Conservation (phyloP, 2,113 vertebrate genomes). For the Sclerurus mexicanus region DNA sequence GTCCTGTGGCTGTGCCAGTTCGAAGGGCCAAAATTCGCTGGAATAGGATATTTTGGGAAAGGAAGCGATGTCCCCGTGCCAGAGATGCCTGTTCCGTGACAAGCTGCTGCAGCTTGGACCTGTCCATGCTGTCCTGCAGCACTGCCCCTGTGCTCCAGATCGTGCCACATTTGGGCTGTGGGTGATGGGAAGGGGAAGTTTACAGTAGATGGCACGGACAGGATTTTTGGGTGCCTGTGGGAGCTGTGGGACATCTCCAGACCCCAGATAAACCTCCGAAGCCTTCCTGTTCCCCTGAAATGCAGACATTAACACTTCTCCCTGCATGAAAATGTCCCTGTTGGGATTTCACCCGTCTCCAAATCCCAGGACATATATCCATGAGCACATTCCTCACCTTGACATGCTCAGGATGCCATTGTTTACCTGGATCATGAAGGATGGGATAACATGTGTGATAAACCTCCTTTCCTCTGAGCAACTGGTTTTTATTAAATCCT, state of each 20-base stretch:
- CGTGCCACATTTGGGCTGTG: rapidly evolving
- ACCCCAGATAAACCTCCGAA: neutral
- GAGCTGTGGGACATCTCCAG: neutral
- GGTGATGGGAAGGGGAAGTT: neutral
- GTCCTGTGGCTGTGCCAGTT: neutral
- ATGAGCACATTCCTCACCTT: neutral
- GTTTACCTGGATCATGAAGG: neutral
- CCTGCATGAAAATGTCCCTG: neutral
- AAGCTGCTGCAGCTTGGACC: rapidly evolving
- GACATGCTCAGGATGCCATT: rapidly evolving
- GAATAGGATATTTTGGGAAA: neutral
- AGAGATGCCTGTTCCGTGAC: neutral
- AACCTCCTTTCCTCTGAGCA: neutral
- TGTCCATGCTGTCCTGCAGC: neutral
- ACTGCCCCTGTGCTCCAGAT: neutral
- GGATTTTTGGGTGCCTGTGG: neutral
- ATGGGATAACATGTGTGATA: neutral
- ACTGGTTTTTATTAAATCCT: neutral
- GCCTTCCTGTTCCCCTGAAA: neutral
- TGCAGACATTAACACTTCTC: neutral
- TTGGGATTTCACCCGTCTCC: neutral
- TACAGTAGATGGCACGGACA: rapidly evolving
- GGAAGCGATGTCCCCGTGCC: neutral
- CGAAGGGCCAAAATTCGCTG: rapidly evolving
- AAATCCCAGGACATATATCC: neutral